Evolutionary conservation across 37 sponge, comb jelly and placozoan species (phyloP), one percentile per base, ranked within the genome.

Genomic region (Bolinopsis microptera): DNA sequence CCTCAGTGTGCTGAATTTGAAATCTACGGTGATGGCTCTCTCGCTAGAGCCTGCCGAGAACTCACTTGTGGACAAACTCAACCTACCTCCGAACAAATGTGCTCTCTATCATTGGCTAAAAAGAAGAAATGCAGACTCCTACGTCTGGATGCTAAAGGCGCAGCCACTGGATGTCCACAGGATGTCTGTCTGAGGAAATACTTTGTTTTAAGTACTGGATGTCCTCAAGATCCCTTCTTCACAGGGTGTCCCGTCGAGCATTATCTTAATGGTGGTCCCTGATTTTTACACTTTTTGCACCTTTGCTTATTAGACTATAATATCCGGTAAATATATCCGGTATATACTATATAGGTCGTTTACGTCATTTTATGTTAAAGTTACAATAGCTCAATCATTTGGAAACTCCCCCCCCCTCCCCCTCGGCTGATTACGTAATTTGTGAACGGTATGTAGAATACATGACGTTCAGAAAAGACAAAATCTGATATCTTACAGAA

Each of bases 151-250:
- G 9, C 1, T 1, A 1, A 34, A 1, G 27, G 33, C 3, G 35
- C 37, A 27, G 9, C 36, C 8, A 32, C 0, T 16, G 18, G 21
- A 27, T 77, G 80, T 32, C 80, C 80, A 5, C 21, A 35, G 35
- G 80, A 77, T 32, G 80, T 9, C 0, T 77, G 80, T 77, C 22
- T 35, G 80, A 77, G 80, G 36, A 77, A 77, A 36, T 77, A 34
- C 80, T 77, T 77, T 77, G 80, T 77, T 32, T 18, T 77, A 22
- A 36, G 36, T 16, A 18, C 80, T 13, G 80, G 80, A 36, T 77
- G 80, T 32, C 80, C 80, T 35, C 80, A 77, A 32, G 36, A 77
- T 35, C 35, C 80, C 36, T 77, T 77, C 80, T 77, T 77, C 32
- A 77, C 1, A 32, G 80, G 18, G 18, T 77, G 80, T 18, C 80